These are phyloP conservation scores for Todiramphus saurophagus DNA, from an alignment of 2,113 vertebrate genomes.

Conservation along the genomic window DNA sequence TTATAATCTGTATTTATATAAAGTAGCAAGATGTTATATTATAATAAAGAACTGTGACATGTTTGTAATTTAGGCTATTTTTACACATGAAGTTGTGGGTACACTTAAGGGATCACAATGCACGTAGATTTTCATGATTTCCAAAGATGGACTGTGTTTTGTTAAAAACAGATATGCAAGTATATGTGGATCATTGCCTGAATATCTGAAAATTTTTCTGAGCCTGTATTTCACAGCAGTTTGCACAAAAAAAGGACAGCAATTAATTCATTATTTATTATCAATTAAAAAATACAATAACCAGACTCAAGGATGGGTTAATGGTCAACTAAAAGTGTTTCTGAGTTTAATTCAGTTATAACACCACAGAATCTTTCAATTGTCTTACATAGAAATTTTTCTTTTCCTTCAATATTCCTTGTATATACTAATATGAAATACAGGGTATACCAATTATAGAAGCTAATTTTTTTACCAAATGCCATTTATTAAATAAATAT, in stretches of 20 bases:
- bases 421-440: background rate
- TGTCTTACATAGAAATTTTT: background rate
- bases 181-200: background rate
- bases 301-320: background rate
- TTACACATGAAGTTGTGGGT: background rate
- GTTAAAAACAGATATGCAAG: background rate
- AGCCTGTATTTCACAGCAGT: background rate
- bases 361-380: background rate
- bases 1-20: slow-evolving; percentile 8
- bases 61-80: slow-evolving; percentile 12
- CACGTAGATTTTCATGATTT: background rate
- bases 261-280: background rate
- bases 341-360: background rate
- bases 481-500: background rate
- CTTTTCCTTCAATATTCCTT: background rate
- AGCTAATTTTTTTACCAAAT: background rate
- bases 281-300: background rate
- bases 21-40: background rate
- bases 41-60: background rate
- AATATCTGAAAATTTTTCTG: background rate
- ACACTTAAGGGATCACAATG: background rate
- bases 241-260: background rate
- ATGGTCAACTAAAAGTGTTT: background rate
- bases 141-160: background rate
- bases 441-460: background rate